Percentiles rank a stretch among this genome's conserved stretches.
Evolutionary conservation across 2,888 invertebrate genomes (phyloP).

Genomic region (Machimus rusticus): DNA sequence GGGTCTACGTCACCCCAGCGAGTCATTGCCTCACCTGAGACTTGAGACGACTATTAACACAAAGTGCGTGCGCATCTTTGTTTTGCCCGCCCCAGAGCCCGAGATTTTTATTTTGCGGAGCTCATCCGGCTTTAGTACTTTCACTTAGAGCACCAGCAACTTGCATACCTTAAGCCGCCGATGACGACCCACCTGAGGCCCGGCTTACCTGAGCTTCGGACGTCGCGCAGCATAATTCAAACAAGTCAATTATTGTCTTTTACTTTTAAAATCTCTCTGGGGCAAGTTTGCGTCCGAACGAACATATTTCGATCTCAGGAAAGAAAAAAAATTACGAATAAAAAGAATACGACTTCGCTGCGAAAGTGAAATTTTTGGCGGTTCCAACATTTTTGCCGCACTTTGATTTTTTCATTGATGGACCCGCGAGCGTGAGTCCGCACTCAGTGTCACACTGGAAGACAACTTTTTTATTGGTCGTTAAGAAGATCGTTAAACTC

Average conservation of each 20-base stretch:
- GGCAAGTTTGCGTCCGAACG: not conserved
- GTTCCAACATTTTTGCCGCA: not conserved
- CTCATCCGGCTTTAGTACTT: not conserved
- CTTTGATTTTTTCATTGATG: not conserved
- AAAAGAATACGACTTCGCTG: not conserved
- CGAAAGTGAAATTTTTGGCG: not conserved
- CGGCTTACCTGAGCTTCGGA: not conserved
- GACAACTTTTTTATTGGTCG: not conserved
- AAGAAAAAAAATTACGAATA: not conserved
- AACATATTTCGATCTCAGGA: not conserved
- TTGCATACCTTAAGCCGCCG: not conserved
- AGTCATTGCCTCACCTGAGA: not conserved
- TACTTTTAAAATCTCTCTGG: slow-evolving; percentile 27
- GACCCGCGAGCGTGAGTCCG: not conserved
- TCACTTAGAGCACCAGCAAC: not conserved
- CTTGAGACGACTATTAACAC: not conserved
- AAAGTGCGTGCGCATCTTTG: not conserved
- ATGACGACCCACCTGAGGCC: not conserved
- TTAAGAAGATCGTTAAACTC: not conserved
- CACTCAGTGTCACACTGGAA: not conserved
- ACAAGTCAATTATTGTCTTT: slow-evolving; percentile 33
- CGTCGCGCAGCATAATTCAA: not conserved
- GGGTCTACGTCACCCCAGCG: not conserved
- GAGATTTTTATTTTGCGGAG: not conserved
- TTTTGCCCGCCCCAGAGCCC: not conserved